Evolutionary conservation across 2,797 vertebrate genomes (phyloP), one percentile per base, ranked within the genome.

Genomic region (Lithobates pipiens): DNA sequence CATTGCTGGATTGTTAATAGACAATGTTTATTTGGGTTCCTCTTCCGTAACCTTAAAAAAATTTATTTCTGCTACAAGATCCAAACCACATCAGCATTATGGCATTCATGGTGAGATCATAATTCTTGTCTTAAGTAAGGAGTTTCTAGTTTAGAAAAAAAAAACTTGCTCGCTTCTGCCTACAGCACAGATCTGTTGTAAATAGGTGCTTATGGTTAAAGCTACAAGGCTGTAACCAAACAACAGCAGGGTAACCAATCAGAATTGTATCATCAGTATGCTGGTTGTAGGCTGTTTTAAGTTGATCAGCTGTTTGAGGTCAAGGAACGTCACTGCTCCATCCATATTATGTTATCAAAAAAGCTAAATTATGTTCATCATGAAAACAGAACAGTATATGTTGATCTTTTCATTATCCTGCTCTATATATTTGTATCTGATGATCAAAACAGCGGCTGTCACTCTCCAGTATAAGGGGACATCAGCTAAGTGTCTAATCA

Each of bases 41-140:
- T 23, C 32, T 6, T 68, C 11, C 13, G 65, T 34, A 70, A 34
- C 65, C 65, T 76, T 57, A 50, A 21, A 8, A 42, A 25, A 7
- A 16, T 29, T 1, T 29, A 10, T n/a, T 10, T 13, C 1, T 25
- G 10, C 42, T 21, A 42, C n/a, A 10, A 10, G 27, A 68, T 39
- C 65, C 27, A 44, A 18, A 68, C 80, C 76, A 75, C 61, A 76
- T 79, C 80, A 83, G 54, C 85, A 67, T 16, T 46, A 36, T 18
- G 50, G 68, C 34, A 68, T 18, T 11, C 32, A 63, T 8, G 46
- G 65, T 10, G 44, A 15, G 44, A 46, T 46, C 44, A 54, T 54
- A 61, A 21, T 61, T 61, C 3, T 61, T 5, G 5, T 4, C 15
- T 54, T 21, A 16, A 21, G 50, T 21, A 54, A 61, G 54, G 2